phyloP scores from a whole-genome alignment of 2,113 vertebrate species.

The Patagioenas fasciata region DNA sequence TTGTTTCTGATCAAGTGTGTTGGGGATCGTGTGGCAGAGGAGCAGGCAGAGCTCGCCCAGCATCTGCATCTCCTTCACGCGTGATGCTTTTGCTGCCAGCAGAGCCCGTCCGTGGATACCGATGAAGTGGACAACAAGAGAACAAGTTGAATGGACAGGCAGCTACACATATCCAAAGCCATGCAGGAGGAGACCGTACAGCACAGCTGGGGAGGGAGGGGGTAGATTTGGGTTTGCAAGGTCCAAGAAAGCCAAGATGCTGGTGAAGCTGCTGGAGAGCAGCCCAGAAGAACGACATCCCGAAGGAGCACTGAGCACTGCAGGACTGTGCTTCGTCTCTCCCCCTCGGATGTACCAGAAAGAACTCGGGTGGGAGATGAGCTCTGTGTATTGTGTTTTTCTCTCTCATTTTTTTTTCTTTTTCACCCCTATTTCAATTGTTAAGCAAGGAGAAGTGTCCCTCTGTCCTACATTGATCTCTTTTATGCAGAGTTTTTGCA shows the following conservation, averaged over 20 bases:
- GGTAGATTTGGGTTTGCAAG: neutral
- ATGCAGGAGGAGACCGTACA: neutral
- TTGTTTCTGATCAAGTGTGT: neutral
- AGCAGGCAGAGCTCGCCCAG: neutral
- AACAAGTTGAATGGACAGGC: neutral
- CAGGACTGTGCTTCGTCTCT: neutral
- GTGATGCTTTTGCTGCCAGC: neutral
- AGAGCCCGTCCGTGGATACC: fast-evolving
- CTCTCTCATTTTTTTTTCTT: neutral
- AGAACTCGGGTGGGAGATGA: neutral
- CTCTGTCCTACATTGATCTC: neutral
- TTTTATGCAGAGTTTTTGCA: neutral
- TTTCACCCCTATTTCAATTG: neutral
- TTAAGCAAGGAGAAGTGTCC: neutral
- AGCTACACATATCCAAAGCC: neutral
- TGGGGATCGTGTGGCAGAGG: neutral
- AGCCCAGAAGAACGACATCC: neutral
- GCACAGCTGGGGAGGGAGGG: neutral
- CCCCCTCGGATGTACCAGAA: fast-evolving
- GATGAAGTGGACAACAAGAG: fast-evolving
- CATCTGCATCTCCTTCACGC: fast-evolving
- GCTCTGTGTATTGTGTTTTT: fast-evolving
- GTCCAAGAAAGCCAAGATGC: neutral
- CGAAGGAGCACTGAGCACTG: neutral
- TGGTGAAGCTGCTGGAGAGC: neutral